Evolutionary conservation across 1,140 invertebrate species (phyloP), one percentile per base, ranked within the genome.

Genomic region (Stenopsyche tienmushanensis): DNA sequence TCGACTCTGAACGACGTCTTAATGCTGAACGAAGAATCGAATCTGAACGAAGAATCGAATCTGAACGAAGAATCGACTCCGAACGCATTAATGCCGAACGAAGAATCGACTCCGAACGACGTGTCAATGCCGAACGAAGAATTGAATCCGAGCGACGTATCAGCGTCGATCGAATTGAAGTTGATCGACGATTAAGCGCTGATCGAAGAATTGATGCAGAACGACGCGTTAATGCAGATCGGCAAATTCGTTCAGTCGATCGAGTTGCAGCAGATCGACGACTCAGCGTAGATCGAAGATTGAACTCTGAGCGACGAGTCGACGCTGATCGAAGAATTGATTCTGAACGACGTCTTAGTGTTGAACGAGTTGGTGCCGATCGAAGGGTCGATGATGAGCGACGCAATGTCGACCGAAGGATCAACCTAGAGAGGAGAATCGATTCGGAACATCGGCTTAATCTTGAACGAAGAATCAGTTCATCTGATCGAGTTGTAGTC

Each of bases 21-120:
- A 3, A 13, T n/a, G 7, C 54, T 8, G 45, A 26, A 18, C 18
- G 42, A 29, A 21, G 44, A 34, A 7, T 20, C 1, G 8, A n/a
- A 15, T 39, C 17, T 44, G 58, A 60, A 49, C 42, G 24, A 18
- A 18, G 25, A 25, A 2, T 10, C 41, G 17, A n/a, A n/a, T n/a
- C 7, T 42, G 39, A 42, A 1, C 17, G 58, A 18, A n/a, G 23
- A 62, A 17, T 25, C 7, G 15, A 9, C 41, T 47, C 3, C 20
- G 57, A 59, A 9, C 21, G 26, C 24, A 15, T 17, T 39, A 26
- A 8, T 9, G 10, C 26, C 13, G 57, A 25, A 5, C 15, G n/a
- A 42, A n/a, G n/a, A n/a, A n/a, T n/a, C 57, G 57, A 21, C 26
- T 45, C 57, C 9, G 44, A 41, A 34, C 18, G 26, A 29, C 55